phyloP scores from a whole-genome alignment of 2,888 invertebrate species.

The Neelides folsomi region DNA sequence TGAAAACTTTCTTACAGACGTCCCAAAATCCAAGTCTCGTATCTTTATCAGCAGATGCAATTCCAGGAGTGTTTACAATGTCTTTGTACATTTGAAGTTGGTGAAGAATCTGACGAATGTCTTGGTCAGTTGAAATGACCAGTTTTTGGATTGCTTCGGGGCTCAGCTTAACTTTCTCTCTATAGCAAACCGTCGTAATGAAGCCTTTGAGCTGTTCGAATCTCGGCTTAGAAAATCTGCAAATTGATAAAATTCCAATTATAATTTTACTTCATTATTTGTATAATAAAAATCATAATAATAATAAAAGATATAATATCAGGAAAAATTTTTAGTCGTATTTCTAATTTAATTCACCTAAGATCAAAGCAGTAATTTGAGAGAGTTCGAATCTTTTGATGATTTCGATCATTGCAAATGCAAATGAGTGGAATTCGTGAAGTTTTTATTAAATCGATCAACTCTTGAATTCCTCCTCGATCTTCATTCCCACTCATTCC shows the following conservation, averaged over 20 bases:
- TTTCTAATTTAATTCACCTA: conserved; percentile 35
- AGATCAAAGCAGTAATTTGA: conserved; percentile 90
- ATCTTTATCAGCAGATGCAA: conserved; percentile 24
- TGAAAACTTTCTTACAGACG: conserved; percentile 76
- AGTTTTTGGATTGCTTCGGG: conserved; percentile 66
- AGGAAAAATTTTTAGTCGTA: too few relatives aligned
- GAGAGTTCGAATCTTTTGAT: conserved; percentile 82
- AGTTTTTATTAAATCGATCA: conserved; percentile 79
- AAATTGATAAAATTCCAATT: too few relatives aligned
- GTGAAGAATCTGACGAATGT: conserved; percentile 85
- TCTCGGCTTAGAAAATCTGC: conserved; percentile 60
- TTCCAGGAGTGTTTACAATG: conserved; percentile 2
- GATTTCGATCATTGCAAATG: conserved; percentile 94
- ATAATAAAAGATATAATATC: too few relatives aligned
- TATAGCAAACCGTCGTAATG: conserved; percentile 79
- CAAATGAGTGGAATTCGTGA: conserved; percentile 81
- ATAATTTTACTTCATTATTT: neutral
- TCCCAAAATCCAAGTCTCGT: conserved; percentile 68
- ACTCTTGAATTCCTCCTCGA: conserved; percentile 87
- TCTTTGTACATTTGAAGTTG: conserved; percentile 60
- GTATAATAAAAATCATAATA: neutral
- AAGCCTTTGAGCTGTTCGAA: conserved; percentile 66
- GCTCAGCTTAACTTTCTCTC: conserved; percentile 70
- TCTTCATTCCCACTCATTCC: conserved; percentile 98
- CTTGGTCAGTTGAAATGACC: conserved; percentile 75